Conservation (phyloP, 2,797 vertebrate genomes). For the Sebastes cheni region DNA sequence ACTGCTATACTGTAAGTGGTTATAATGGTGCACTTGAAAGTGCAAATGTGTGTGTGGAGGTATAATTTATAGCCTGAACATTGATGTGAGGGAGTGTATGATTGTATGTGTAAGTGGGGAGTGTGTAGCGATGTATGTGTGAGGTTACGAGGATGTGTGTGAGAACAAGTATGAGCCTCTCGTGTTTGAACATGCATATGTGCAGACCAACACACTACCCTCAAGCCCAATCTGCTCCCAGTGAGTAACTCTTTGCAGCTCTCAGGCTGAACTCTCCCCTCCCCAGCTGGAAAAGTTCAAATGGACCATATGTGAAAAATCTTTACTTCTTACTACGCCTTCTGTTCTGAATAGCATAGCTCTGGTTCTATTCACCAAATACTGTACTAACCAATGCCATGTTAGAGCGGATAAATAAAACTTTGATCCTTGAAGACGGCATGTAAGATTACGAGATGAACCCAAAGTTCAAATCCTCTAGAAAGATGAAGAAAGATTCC, state of each 20-base stretch:
- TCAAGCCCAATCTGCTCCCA: conserved; percentile 42
- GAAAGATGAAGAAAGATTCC: background rate
- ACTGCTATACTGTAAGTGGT: background rate
- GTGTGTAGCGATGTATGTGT: background rate
- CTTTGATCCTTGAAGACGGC: background rate
- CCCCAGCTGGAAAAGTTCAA: conserved; percentile 55
- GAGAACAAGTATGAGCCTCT: background rate
- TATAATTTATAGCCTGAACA: background rate
- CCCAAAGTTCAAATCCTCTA: background rate
- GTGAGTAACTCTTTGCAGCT: conserved; percentile 60
- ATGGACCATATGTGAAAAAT: conserved; percentile 43
- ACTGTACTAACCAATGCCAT: background rate
- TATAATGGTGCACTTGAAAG: background rate
- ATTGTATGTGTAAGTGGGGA: background rate
- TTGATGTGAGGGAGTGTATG: background rate
- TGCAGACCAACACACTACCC: conserved; percentile 7
- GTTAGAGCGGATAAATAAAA: background rate
- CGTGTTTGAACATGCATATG: conserved; percentile 14
- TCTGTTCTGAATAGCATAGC: background rate
- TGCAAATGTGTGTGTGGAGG: background rate
- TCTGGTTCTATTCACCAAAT: background rate
- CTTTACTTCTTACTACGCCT: background rate
- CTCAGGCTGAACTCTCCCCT: conserved; percentile 2
- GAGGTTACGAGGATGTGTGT: background rate
- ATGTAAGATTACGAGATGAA: background rate